Evolutionary conservation across 2,113 vertebrate species (phyloP).

Genomic region (Lichenostomus cassidix): DNA sequence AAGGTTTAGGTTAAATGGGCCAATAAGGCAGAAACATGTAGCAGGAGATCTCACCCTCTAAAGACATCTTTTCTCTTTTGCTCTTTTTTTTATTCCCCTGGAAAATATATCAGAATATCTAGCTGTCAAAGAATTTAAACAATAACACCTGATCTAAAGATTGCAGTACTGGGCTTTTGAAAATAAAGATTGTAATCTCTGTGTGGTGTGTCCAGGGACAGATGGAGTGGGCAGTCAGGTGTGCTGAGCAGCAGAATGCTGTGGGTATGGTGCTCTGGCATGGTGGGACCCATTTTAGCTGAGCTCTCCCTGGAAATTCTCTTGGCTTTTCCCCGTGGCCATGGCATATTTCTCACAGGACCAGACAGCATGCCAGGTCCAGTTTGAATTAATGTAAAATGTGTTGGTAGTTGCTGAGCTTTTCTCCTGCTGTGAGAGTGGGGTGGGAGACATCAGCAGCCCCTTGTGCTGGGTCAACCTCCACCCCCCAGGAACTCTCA

Average conservation of each 20-base stretch:
- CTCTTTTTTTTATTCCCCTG: not conserved
- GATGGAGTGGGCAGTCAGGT: not conserved
- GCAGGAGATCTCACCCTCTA: constrained; percentile 19
- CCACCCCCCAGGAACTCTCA: not conserved
- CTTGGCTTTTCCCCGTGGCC: not conserved
- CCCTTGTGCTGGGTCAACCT: not conserved
- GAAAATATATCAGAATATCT: constrained; percentile 39
- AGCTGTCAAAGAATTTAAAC: constrained; percentile 59
- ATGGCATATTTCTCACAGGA: not conserved
- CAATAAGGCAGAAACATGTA: constrained; percentile 56
- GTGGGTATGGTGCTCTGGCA: not conserved
- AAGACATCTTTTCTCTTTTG: not conserved
- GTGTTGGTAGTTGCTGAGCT: not conserved
- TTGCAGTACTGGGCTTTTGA: not conserved
- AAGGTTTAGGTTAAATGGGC: constrained; percentile 68
- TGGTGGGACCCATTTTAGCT: not conserved
- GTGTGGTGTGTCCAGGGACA: not conserved
- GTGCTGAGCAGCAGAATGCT: not conserved
- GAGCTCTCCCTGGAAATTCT: not conserved
- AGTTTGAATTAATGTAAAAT: not conserved
- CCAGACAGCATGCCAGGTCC: not conserved
- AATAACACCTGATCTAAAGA: constrained; percentile 16
- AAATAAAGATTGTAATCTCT: constrained; percentile 10
- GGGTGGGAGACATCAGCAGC: not conserved
- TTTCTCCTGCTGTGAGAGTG: not conserved